These are phyloP conservation scores for Mormoops blainvillei DNA, from an alignment of 2,113 vertebrate species.

Conservation along the genomic window DNA sequence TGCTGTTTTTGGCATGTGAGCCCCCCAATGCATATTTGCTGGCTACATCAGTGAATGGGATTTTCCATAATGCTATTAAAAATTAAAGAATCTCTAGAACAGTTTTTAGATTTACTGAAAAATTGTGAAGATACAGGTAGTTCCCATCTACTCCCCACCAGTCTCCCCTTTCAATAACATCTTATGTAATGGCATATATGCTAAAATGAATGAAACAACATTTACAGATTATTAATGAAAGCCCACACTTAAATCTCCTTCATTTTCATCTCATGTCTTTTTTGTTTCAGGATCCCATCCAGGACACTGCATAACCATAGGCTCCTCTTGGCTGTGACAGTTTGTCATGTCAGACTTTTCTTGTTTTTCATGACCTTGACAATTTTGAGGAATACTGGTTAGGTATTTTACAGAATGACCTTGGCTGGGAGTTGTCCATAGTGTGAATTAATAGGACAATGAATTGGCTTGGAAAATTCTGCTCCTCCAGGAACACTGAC, in stretches of 20 bases:
- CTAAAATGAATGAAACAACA: background rate
- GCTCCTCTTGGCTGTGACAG: background rate
- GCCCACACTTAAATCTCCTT: background rate
- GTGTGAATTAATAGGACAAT: background rate
- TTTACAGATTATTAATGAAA: background rate
- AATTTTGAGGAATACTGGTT: background rate
- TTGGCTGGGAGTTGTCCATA: background rate
- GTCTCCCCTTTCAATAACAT: background rate
- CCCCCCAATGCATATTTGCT: background rate
- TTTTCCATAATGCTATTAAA: background rate
- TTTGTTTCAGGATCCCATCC: background rate
- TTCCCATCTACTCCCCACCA: background rate
- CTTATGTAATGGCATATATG: background rate
- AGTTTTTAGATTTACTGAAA: background rate
- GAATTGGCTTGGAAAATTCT: slow-evolving; percentile 4
- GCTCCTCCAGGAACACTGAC: background rate
- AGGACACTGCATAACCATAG: background rate
- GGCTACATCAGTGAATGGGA: background rate
- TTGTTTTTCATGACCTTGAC: background rate
- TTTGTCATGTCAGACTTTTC: background rate
- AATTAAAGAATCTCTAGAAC: background rate
- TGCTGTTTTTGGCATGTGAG: background rate
- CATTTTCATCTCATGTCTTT: background rate
- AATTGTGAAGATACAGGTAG: background rate
- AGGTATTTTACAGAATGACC: background rate